Base-by-base conservation (phyloP, 2,113 vertebrate genomes). In the Xiphophorus hellerii region DNA sequence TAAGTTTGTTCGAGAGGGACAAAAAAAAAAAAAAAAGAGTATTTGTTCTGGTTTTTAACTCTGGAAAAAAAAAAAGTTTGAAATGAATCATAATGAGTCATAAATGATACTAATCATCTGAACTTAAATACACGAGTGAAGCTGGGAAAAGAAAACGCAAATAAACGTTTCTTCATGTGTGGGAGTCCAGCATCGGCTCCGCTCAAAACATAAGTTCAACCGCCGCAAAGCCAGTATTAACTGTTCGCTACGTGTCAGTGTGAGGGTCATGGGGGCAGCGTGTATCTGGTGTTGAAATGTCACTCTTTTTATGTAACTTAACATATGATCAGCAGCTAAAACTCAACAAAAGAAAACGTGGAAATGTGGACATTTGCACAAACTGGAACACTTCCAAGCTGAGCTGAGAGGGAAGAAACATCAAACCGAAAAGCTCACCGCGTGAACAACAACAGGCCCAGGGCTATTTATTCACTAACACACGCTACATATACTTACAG, bases 301-400 rank as follows among this genome's bases (percentile, higher is more conserved):
- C 62, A 77, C 77, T 3, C 2, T 39, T 66, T 37, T 37, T 8
- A 65, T n/a, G 83, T 73, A 70, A 71, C 60, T 74, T 10, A 22
- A 63, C 33, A 42, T 73, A 33, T 69, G 65, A 31, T 61, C 15
- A 37, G 75, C 68, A 69, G 71, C 73, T 71, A 64, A 81, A 39
- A 62, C 14, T 3, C 39, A 42, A 63, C 54, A 77, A 51, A 1
- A n/a, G 4, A 74, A 51, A 1, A n/a, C 4, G 58, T 6, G 2
- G 2, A 75, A 69, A 82, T 29, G 58, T 13, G 17, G 14, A 5
- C 22, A 39, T 29, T 58, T 2, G 39, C 73, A 66, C 39, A 35
- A 68, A 60, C 22, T 87, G 82, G 80, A 80, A 58, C 30, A 37
- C 48, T 42, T 80, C 77, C 80, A 84, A 74, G 65, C 7, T 42